Evolutionary conservation across 2,113 vertebrate species (phyloP).

Genomic region (Heterotilapia buettikoferi): DNA sequence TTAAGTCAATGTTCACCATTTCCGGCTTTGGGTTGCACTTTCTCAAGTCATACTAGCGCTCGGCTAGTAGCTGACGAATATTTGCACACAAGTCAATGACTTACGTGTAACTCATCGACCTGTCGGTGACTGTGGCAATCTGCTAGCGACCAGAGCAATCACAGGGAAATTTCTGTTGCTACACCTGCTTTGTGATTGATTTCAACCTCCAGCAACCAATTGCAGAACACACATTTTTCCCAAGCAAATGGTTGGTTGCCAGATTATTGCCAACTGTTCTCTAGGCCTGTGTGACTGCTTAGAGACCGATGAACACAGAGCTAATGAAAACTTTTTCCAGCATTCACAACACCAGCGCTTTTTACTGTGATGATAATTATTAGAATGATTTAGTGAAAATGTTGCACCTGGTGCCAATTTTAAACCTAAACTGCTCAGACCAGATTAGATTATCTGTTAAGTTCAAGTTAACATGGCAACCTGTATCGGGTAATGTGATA

Average conservation of each 20-base stretch:
- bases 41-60: background rate
- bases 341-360: background rate
- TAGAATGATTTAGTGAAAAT: fast-evolving
- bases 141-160: background rate
- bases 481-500: background rate
- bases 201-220: background rate
- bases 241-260: background rate
- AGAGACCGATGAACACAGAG: fast-evolving
- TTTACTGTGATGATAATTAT: background rate
- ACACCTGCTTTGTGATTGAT: background rate
- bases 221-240: fast-evolving
- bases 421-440: fast-evolving
- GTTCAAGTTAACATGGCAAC: fast-evolving
- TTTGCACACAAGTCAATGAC: background rate
- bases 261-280: background rate
- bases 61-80: fast-evolving
- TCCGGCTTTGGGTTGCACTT: background rate
- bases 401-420: background rate
- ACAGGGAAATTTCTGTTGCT: background rate
- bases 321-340: background rate
- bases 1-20: background rate
- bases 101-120: background rate
- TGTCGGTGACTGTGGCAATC: background rate
- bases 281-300: background rate
- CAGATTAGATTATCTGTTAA: background rate